These are phyloP conservation scores for Phalacrocorax aristotelis DNA, from an alignment of 2,113 vertebrate species.

Conservation along the genomic window DNA sequence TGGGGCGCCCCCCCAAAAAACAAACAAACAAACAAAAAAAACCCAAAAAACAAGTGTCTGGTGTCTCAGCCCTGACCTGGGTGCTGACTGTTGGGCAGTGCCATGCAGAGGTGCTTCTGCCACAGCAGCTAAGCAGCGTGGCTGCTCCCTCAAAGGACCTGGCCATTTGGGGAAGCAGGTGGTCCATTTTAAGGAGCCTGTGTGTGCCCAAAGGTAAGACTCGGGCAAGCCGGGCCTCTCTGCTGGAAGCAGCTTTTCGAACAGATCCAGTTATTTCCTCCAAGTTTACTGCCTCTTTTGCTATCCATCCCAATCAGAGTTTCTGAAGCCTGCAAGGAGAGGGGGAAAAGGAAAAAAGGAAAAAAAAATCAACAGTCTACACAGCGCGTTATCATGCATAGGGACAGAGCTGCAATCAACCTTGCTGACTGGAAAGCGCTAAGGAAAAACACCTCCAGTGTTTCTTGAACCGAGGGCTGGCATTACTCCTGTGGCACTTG, in stretches of 20 bases:
- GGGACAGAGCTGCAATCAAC: conserved; percentile 18
- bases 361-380: neutral
- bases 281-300: neutral
- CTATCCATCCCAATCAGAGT: neutral
- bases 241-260: neutral
- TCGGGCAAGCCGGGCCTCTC: neutral
- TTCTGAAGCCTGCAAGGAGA: neutral
- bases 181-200: neutral
- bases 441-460: neutral
- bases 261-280: neutral
- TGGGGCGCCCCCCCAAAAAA: neutral
- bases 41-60: neutral
- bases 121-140: neutral
- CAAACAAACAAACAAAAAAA: too few species aligned
- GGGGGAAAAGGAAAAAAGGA: neutral
- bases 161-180: neutral
- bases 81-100: neutral
- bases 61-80: neutral
- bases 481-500: neutral
- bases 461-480: neutral
- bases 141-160: neutral
- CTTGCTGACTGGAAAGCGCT: conserved; percentile 5
- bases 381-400: neutral
- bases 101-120: neutral
- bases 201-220: neutral